Evolutionary conservation across 1,140 invertebrate genomes (phyloP).

Genomic region (Archivesica marissinica): DNA sequence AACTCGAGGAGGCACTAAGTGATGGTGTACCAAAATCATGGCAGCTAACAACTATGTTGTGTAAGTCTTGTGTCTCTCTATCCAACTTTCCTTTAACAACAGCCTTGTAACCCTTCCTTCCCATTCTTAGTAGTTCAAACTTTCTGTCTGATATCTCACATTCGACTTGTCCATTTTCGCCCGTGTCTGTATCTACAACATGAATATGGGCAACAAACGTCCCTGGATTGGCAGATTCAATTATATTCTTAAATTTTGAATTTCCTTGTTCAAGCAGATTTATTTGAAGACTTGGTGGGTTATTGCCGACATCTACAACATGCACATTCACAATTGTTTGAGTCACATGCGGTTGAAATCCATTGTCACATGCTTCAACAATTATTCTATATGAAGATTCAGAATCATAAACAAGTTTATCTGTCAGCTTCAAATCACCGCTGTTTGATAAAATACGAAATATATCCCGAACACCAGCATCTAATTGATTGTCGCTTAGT

Average conservation of each 20-base stretch:
- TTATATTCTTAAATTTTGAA: conserved; percentile 57
- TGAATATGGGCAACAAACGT: conserved; percentile 64
- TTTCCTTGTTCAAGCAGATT: conserved; percentile 45
- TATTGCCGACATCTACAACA: conserved; percentile 71
- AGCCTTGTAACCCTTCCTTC: conserved; percentile 66
- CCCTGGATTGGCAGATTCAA: conserved; percentile 64
- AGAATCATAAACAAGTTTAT: conserved; percentile 70
- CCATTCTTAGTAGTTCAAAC: conserved; percentile 64
- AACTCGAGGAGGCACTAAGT: conserved; percentile 63
- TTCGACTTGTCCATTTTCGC: conserved; percentile 63
- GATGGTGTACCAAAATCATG: conserved; percentile 71
- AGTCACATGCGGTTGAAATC: conserved; percentile 65
- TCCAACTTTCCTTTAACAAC: conserved; percentile 66
- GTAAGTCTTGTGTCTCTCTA: conserved; percentile 65
- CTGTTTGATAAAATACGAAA: conserved; percentile 71
- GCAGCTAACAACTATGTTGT: conserved; percentile 71
- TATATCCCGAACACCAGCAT: conserved; percentile 89
- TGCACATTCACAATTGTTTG: conserved; percentile 64
- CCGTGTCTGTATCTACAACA: conserved; percentile 56
- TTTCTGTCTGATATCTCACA: conserved; percentile 59
- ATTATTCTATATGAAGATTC: conserved; percentile 70
- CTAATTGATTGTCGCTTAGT: conserved; percentile 83
- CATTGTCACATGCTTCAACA: conserved; percentile 74
- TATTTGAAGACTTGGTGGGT: conserved; percentile 70
- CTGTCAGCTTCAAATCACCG: conserved; percentile 69